Conservation (phyloP, 2,113 vertebrate genomes). For the Entosphenus tridentatus region DNA sequence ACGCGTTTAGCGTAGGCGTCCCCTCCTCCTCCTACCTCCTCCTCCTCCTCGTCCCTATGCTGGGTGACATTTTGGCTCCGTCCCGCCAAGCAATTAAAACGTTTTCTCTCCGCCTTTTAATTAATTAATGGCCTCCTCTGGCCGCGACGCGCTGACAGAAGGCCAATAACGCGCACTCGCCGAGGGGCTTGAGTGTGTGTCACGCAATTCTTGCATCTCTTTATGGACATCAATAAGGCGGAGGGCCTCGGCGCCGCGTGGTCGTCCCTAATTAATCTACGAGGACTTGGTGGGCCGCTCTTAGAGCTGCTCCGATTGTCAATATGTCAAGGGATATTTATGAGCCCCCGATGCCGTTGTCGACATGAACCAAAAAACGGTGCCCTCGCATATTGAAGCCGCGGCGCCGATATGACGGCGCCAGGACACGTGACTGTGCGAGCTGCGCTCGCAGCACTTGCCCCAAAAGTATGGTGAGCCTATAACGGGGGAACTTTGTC, state of each 20-base stretch:
- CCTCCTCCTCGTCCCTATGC: no score
- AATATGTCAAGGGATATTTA: background rate
- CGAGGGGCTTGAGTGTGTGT: background rate
- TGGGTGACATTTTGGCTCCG: background rate
- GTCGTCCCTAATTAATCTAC: background rate
- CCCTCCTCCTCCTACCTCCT: no score
- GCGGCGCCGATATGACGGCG: no score
- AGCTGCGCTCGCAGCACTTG: no score
- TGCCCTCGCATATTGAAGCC: no score
- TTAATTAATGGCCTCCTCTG: background rate
- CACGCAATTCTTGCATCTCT: conserved; percentile 2
- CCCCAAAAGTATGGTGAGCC: no score
- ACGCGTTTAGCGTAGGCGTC: no score
- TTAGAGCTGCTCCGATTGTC: background rate
- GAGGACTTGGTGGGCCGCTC: background rate
- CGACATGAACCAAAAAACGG: no score
- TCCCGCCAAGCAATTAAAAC: conserved; percentile 6
- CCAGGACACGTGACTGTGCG: no score
- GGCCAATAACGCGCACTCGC: background rate
- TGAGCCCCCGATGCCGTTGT: no score
- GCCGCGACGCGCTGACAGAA: background rate
- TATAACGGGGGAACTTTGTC: no score
- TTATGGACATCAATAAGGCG: background rate
- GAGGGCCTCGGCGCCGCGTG: background rate
- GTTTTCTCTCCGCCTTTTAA: conserved; percentile 2